Base-by-base conservation (phyloP, 1,140 invertebrate species). In the Lepidotrigona ventralis region DNA sequence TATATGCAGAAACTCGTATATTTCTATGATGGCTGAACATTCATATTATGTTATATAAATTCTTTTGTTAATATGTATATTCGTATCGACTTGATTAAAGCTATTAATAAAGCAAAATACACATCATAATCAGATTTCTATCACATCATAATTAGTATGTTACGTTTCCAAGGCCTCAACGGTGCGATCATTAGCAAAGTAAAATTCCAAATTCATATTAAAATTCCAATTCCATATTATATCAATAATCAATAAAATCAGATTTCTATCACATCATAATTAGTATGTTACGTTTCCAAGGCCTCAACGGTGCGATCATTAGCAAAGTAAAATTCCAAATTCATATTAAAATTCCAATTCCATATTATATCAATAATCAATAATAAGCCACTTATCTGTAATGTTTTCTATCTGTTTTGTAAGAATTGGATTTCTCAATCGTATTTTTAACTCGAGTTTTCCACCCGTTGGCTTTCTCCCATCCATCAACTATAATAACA, bases 361-460 rank as follows among this genome's bases (percentile, higher is more conserved):
- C 17, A 68, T 51, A 71, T 58, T 15, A 5, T 33, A 84, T 92
- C 63, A 94, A 66, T 94, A 92, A 93, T 97, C 96, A 63, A 98
- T 95, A 70, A 98, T 96, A 1, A 99, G 95, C 99, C 99, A 99
- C 92, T 98, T 98, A 91, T 99, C 98, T 60, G 97, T 97, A 21
- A 97, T 96, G 91, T 97, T 96, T 90, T 99, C 98, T 1, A 99
- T 96, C 94, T 99, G 97, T 90, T 98, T 98, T 12, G 96, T 96
- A 46, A 97, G 93, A 63, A 99, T 96, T 3, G 99, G 99, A 93
- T 99, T 98, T 64, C 98, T 95, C n/a, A 99, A 94, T 76, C 98
- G 96, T 39, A 99, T 93, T 93, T 98, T 98, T 0, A 99, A 95
- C 94, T 99, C 98, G 70, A 99, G 88, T 92, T 99, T 98, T 14